These are phyloP conservation scores for Nasonovia ribisnigri DNA, from an alignment of 2,888 invertebrate species.

Conservation along the genomic window DNA sequence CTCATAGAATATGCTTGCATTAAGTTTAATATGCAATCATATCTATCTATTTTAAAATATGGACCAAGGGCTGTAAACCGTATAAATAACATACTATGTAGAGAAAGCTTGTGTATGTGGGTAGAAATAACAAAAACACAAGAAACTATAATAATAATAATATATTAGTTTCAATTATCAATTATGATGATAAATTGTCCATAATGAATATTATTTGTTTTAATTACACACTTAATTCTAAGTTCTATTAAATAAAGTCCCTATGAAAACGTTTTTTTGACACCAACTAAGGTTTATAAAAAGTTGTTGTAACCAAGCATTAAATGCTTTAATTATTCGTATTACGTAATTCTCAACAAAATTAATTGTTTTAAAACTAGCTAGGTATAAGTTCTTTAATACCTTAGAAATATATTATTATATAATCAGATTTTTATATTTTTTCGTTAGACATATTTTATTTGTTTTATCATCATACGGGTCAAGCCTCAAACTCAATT, in stretches of 20 bases:
- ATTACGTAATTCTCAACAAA: neutral
- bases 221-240: neutral
- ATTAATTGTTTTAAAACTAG: neutral
- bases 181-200: neutral
- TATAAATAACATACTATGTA: neutral
- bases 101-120: constrained; percentile 25
- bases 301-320: too few relatives aligned
- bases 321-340: neutral
- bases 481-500: neutral
- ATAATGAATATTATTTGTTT: neutral
- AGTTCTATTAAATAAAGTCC: neutral
- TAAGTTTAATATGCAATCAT: neutral
- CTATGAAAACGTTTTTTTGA: neutral
- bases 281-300: too few relatives aligned
- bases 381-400: neutral
- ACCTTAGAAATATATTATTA: neutral
- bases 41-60: constrained; percentile 5
- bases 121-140: constrained; percentile 22
- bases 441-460: neutral
- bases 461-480: neutral
- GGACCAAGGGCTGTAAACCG: constrained; percentile 29
- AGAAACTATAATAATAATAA: constrained; percentile 24
- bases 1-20: neutral
- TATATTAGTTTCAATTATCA: constrained; percentile 3
- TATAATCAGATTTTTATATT: neutral